Evolutionary conservation across 2,113 vertebrate genomes (phyloP).

Genomic region (Ochotona princeps): DNA sequence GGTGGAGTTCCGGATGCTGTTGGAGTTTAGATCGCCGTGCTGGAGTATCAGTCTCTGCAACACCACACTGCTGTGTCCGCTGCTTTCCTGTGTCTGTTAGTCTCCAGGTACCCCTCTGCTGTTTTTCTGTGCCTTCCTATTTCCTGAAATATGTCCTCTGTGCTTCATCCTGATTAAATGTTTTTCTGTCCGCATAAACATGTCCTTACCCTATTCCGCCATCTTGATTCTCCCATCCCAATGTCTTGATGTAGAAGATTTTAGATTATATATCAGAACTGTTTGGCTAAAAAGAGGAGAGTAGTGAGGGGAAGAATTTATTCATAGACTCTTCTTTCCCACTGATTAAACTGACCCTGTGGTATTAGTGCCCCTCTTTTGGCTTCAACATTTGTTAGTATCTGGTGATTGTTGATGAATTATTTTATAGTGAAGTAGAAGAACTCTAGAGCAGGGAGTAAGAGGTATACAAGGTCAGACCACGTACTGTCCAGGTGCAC

Average conservation of each 20-base stretch:
- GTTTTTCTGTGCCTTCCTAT: no score
- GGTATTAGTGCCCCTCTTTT: neutral
- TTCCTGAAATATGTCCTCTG: no score
- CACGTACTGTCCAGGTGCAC: neutral
- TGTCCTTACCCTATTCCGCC: no score
- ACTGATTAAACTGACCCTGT: neutral
- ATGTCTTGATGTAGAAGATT: constrained; percentile 20
- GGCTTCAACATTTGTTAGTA: neutral
- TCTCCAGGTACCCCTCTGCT: no score
- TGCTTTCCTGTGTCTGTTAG: no score
- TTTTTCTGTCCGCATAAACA: no score
- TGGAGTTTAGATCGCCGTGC: no score
- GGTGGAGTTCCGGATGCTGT: no score
- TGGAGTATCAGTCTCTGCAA: no score
- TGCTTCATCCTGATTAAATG: no score
- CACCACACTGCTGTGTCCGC: no score
- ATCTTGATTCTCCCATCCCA: no score
- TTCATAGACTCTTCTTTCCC: neutral
- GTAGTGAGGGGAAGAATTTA: neutral
- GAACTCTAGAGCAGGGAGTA: neutral
- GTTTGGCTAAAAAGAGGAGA: neutral
- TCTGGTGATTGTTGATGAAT: neutral
- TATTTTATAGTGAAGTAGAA: neutral
- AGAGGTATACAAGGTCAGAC: neutral
- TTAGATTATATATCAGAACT: constrained; percentile 18